Evolutionary conservation across 1,140 invertebrate species (phyloP), one percentile per base, ranked within the genome.

Genomic region (Leptonema lineaticorne): DNA sequence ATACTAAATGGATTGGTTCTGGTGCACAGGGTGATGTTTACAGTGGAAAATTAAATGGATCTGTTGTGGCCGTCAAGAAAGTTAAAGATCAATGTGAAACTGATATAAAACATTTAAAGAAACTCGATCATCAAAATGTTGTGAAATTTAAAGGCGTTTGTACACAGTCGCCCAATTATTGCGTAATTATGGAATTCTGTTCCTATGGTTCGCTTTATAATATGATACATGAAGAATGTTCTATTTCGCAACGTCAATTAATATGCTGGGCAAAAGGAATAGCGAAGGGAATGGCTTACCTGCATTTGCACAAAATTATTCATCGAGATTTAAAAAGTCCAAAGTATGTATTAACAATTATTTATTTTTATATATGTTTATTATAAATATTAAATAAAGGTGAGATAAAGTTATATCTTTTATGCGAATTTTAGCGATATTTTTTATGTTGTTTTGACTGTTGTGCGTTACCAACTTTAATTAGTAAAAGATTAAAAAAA

Each of bases 111-210:
- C 95, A 98, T 80, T 83, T 99, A 26, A 83, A 92, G 46, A 96
- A 97, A 81, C 85, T 99, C 26, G 96, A 97, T 77, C 96, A 99
- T 80, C 91, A 93, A 5, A 99, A 99, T 78, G 95, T 99, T 74
- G 95, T 99, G 53, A 90, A 94, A 76, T 99, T 99, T 76, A 93
- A 92, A 87, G 97, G 95, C 45, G 92, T 97, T 5, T 97, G 94
- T 77, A 96, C 92, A 0, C 90, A 95, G 76, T 87, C 93, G n/a
- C 95, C 95, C 2, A 92, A 91, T 75, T 97, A 91, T 77, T 97
- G 95, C 79, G 94, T 99, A 73, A 89, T 99, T 18, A 99, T 99
- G 97, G 97, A 99, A 78, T 99, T 90, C 80, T 99, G 97, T 78
- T 94, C 95, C 1, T 93, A 94, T 77, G 97, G 97, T 9, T 92